Base-by-base conservation (phyloP, 2,113 vertebrate genomes). In the Parotia lawesii region DNA sequence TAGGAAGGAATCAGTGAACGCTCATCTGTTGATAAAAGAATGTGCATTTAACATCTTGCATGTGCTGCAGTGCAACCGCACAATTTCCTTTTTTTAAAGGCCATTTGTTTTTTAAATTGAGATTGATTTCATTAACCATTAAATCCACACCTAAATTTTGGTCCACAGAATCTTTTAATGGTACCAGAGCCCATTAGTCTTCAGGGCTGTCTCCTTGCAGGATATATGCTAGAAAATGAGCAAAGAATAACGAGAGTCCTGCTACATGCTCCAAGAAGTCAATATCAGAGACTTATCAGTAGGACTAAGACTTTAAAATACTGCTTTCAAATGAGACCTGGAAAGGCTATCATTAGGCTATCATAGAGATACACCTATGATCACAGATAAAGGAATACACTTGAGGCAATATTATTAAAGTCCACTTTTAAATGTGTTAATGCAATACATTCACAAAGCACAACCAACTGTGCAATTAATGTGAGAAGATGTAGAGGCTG, bases 241-340 rank as follows among this genome's bases (percentile, higher is more conserved):
- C 1, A 3, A 47, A 27, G 51, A 42, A 35, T 56, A 22, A 12
- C 0, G 1, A 6, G 2, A 64, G 16, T 65, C 50, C 29, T 54
- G 45, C 54, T 85, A 29, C 12, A 19, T 0, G 1, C 4, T 37
- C 15, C 13, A 40, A 23, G 19, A 76, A 72, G 38, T 35, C 27
- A 54, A 1, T n/a, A 11, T 54, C 80, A 73, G 33, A 85, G 29
- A 19, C 35, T 40, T 60, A 27, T 0, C 15, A 51, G 25, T 20
- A 73, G 56, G 29, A 23, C 33, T 78, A 61, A 89, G n/a, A 42
- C 8, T 89, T 56, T 75, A 28, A 69, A 81, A 60, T 20, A 24
- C 5, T n/a, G 2, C 48, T 81, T 73, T 73, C 25, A 24, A 31
- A 65, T 27, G 56, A 33, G 23, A 42, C 17, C 6, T 47, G 10